Evolutionary conservation across 92 coral and sea anemone genomes (phyloP).

Genomic region (Epizoanthus scotinus): DNA sequence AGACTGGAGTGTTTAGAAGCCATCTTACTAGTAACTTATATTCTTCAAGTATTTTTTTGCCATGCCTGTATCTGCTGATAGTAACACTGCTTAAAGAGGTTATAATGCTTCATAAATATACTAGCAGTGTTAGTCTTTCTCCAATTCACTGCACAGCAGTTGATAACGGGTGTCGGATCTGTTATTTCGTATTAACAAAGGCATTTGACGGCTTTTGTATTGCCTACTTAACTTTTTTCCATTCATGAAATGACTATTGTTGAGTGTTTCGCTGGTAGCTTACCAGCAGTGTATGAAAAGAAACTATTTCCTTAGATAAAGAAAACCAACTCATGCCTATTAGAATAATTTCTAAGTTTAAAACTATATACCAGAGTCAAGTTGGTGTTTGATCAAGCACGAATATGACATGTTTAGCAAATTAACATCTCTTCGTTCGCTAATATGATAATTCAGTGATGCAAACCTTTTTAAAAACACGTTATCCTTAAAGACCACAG

Average conservation of each 20-base stretch:
- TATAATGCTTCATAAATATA: neutral
- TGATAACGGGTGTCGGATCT: constrained; percentile 3
- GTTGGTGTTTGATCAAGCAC: neutral
- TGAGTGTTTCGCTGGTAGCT: constrained; percentile 7
- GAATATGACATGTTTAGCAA: neutral
- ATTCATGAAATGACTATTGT: constrained; percentile 18
- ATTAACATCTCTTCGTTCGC: too few species aligned
- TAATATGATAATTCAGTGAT: too few species aligned
- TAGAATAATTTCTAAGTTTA: neutral
- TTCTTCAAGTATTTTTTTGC: neutral
- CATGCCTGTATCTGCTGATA: neutral
- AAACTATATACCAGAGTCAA: neutral
- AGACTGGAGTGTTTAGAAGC: neutral
- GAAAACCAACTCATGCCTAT: constrained; percentile 13
- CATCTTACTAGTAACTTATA: neutral
- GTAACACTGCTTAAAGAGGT: neutral
- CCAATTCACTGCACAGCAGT: constrained; percentile 18
- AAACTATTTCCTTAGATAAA: neutral
- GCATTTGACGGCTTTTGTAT: constrained; percentile 13
- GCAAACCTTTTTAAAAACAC: too few species aligned
- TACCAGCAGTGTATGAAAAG: neutral
- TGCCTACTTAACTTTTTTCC: constrained; percentile 12
- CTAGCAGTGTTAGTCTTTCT: neutral
- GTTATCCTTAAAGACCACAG: too few species aligned
- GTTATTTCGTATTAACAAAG: constrained; percentile 3